These are phyloP conservation scores for Ylistrum balloti DNA, from an alignment of 1,140 invertebrate genomes.

Conservation along the genomic window DNA sequence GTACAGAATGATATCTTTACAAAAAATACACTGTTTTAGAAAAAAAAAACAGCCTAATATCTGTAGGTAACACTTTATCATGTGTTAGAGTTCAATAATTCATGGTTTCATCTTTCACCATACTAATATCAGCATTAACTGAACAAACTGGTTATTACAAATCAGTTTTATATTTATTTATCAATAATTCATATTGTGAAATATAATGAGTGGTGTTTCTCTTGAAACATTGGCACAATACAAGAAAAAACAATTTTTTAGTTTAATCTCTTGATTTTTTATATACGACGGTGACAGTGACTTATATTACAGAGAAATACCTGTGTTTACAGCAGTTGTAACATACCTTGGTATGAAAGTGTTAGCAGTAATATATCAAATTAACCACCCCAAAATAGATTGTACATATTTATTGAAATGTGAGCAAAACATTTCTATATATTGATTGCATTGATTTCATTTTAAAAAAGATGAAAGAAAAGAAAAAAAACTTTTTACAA, in stretches of 20 bases:
- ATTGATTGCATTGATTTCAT: not conserved
- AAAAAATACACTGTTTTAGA: too few relatives aligned
- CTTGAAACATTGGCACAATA: conserved; percentile 13
- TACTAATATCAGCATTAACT: not conserved
- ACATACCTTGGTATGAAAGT: not conserved
- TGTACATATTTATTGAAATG: too few relatives aligned
- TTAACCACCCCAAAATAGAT: too few relatives aligned
- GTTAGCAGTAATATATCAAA: not conserved
- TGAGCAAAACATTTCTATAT: not conserved
- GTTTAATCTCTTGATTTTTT: not conserved
- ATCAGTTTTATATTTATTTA: not conserved
- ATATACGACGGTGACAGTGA: not conserved
- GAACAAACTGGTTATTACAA: not conserved
- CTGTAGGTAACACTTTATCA: too few relatives aligned
- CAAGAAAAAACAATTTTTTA: not conserved
- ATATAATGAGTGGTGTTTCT: not conserved
- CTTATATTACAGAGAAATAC: too few relatives aligned
- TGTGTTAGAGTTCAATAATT: too few relatives aligned
- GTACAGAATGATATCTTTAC: too few relatives aligned
- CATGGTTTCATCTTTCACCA: too few relatives aligned
- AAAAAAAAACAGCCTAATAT: too few relatives aligned
- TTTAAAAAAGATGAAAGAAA: too few relatives aligned
- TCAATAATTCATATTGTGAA: not conserved
- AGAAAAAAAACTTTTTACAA: too few relatives aligned
- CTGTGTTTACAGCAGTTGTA: not conserved